Evolutionary conservation across 92 coral and sea anemone genomes (phyloP), one percentile per base, ranked within the genome.

Genomic region (Palythoa grandiflora): DNA sequence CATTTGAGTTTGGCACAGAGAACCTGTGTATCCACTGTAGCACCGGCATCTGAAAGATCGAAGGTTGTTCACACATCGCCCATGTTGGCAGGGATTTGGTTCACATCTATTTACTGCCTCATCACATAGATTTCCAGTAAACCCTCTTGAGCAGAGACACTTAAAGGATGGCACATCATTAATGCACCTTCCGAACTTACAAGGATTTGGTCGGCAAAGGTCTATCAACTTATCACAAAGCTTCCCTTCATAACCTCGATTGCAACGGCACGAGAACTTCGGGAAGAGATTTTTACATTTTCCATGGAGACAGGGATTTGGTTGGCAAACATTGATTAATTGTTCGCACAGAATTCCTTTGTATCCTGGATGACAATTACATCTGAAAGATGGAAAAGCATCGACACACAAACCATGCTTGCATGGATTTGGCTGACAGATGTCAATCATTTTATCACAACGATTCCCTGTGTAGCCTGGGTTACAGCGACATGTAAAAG

Each of bases 351-450:
- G 78, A 39, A 60, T 15, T 4, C 91, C 94, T 83, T 92, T 88
- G 87, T 94, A 94, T 48, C 97, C 94, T 8, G 88, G 89, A 60
- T 89, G 80, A 80, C 98, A 96, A 38, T 55, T 77, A 59, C 98
- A 96, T 36, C 78, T 74, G 71, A 91, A 91, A 14, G 95, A 87
- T 28, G 72, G 36, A 44, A 61, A 65, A 6, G 51, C 51, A 39
- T 73, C 36, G 11, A 90, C 53, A 59, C 99, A 94, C 74, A 83
- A 37, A 6, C 96, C 96, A 72, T 96, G 91, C 12, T 83, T 87
- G 78, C 99, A 96, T 2, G 96, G 97, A 80, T 87, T 93, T 39
- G 96, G 90, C 51, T n/a, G 40, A 73, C 98, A 95, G 44, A 48
- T 44, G 89, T 89, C 70, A 6, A 72, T n/a, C 21, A 65, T 89